A percentile compares a stretch with the other conserved stretches of the same genome.
phyloP scores from a whole-genome alignment of 2,888 invertebrate species.

The Papilio demoleus region DNA sequence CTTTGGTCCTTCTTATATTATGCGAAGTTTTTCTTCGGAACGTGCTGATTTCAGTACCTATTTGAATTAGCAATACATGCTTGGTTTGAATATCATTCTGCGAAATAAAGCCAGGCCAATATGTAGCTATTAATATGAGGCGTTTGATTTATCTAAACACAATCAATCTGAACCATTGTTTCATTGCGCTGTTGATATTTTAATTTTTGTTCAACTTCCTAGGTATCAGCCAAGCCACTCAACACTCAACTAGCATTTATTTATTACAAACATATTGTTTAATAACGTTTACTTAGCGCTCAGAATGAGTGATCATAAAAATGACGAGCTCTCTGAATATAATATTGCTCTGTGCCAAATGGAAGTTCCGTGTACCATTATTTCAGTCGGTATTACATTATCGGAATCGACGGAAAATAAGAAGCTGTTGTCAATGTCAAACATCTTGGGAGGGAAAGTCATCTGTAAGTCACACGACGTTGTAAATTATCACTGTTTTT shows the following conservation, averaged over 20 bases:
- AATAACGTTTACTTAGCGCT: constrained; percentile 10
- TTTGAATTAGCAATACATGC: no score
- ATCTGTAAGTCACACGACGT: constrained; percentile 26
- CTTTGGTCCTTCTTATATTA: no score
- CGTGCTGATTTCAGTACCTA: no score
- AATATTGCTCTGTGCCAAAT: constrained; percentile 46
- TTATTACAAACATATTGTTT: not conserved
- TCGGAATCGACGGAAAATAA: constrained; percentile 40
- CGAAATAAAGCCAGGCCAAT: no score
- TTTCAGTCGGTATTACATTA: constrained; percentile 46
- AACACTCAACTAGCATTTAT: constrained; percentile 2
- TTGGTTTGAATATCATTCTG: no score
- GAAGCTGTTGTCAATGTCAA: constrained; percentile 52
- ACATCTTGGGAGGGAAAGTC: constrained; percentile 40
- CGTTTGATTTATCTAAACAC: not conserved
- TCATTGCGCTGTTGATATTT: not conserved
- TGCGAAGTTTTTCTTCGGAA: no score
- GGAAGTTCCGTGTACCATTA: constrained; percentile 54
- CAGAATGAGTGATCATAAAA: constrained; percentile 40
- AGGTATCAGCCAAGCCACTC: not conserved
- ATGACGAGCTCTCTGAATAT: constrained; percentile 45
- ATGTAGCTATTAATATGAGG: no score
- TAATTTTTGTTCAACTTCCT: not conserved
- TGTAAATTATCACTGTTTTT: constrained; percentile 10
- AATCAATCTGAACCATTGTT: not conserved